Percentiles rank a stretch among this genome's conserved stretches.
Evolutionary conservation across 2,888 invertebrate genomes (phyloP).

Genomic region (Plutella xylostella): DNA sequence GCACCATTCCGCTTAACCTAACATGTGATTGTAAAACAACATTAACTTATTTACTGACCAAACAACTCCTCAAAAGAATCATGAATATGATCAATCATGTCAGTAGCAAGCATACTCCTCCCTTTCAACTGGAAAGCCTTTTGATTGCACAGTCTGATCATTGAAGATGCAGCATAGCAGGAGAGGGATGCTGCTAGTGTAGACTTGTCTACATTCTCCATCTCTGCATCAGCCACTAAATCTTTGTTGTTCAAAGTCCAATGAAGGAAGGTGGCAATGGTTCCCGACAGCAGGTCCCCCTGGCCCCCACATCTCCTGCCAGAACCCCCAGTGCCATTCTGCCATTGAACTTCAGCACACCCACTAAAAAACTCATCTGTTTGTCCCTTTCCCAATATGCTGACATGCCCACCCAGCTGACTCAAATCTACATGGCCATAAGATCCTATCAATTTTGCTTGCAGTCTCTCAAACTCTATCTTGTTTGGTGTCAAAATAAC

Average conservation of each 20-base stretch:
- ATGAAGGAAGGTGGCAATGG: constrained; percentile 83
- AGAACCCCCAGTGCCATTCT: constrained; percentile 79
- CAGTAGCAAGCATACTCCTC: constrained; percentile 86
- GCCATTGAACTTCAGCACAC: constrained; percentile 53
- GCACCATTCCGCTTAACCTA: too few relatives aligned
- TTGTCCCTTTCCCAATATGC: constrained; percentile 83
- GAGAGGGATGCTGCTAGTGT: constrained; percentile 75
- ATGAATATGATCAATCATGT: constrained; percentile 89
- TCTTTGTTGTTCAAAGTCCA: constrained; percentile 74
- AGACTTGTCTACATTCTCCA: constrained; percentile 31
- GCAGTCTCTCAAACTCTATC: constrained; percentile 87
- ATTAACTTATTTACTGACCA: too few relatives aligned
- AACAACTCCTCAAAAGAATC: constrained; percentile 73
- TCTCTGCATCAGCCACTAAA: constrained; percentile 24
- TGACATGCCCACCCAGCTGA: constrained; percentile 66
- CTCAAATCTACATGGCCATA: constrained; percentile 61
- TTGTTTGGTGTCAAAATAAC: constrained; percentile 91
- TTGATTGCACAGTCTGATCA: constrained; percentile 84
- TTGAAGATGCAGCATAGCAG: constrained; percentile 83
- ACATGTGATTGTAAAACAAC: too few relatives aligned
- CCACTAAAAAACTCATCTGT: constrained; percentile 75
- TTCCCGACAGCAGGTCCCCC: constrained; percentile 93
- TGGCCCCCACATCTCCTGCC: constrained; percentile 97
- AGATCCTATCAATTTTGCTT: constrained; percentile 59
- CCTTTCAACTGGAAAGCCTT: constrained; percentile 82